Evolutionary conservation across 2,113 vertebrate species (phyloP).

Genomic region (Centropristis striata): DNA sequence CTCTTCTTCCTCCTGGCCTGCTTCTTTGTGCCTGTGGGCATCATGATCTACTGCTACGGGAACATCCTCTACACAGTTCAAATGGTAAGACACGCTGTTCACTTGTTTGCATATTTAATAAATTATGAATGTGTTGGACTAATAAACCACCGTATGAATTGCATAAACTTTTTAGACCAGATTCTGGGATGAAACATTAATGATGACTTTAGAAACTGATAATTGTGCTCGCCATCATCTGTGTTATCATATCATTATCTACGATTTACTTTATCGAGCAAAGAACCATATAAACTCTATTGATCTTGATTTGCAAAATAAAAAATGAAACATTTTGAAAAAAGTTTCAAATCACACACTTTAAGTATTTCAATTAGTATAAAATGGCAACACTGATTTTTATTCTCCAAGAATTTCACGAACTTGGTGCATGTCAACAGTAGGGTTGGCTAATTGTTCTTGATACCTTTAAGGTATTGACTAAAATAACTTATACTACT

Average conservation of each 20-base stretch:
- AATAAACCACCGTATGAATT: background rate
- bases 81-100: constrained; percentile 89
- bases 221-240: background rate
- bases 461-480: too few species aligned
- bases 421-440: too few species aligned
- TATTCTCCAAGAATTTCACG: too few species aligned
- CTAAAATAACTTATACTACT: too few species aligned
- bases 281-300: too few species aligned
- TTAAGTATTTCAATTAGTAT: too few species aligned
- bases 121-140: constrained; percentile 5
- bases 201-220: background rate
- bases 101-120: background rate
- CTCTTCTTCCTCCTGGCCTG: constrained; percentile 93
- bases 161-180: background rate
- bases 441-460: too few species aligned
- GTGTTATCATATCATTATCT: background rate
- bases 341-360: too few species aligned
- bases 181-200: background rate
- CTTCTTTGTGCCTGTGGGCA: constrained; percentile 90
- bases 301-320: too few species aligned
- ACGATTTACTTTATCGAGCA: too few species aligned
- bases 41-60: constrained; percentile 95
- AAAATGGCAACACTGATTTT: too few species aligned
- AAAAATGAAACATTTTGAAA: too few species aligned
- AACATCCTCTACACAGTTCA: constrained; percentile 92